phyloP scores from a whole-genome alignment of 2,113 vertebrate genomes.

The Oreotrochilus melanogaster region DNA sequence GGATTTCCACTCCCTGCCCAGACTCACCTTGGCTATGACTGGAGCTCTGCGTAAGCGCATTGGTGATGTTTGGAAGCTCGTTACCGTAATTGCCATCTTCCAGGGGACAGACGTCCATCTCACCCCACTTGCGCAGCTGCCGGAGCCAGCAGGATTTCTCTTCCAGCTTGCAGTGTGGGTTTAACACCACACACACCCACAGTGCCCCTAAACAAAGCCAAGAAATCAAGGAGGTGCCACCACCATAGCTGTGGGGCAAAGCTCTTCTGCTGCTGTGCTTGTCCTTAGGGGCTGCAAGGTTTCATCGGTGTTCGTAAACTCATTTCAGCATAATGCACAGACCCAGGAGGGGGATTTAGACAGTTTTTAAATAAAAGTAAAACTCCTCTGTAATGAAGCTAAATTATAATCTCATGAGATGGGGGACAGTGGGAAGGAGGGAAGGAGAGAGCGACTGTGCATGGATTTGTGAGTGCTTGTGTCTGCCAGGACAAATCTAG shows the following conservation, averaged over 20 bases:
- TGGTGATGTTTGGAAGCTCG: conserved; percentile 97
- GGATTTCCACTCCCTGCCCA: not conserved
- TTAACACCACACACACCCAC: conserved; percentile 98
- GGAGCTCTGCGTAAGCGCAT: conserved; percentile 91
- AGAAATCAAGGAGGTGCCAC: conserved; percentile 43
- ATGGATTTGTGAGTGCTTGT: conserved; percentile 51
- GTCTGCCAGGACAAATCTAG: conserved; percentile 70
- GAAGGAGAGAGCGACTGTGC: conserved; percentile 7
- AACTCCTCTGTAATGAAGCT: conserved; percentile 62
- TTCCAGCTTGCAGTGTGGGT: conserved; percentile 97
- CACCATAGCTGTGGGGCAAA: accelerated
- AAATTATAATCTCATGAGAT: conserved; percentile 66
- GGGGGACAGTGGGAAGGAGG: conserved; percentile 49
- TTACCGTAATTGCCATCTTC: conserved; percentile 98
- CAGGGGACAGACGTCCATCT: conserved; percentile 96
- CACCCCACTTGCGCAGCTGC: conserved; percentile 94
- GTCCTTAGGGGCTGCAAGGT: not conserved
- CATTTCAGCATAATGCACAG: not conserved
- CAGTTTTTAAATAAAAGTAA: conserved; percentile 53
- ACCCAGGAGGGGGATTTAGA: conserved; percentile 48
- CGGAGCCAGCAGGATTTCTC: conserved; percentile 95
- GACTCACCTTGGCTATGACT: conserved; percentile 89
- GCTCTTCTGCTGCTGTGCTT: not conserved
- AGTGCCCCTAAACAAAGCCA: conserved; percentile 87
- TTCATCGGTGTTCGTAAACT: conserved; percentile 9